Conservation (phyloP, 1,140 invertebrate genomes). For the Musca vetustissima region DNA sequence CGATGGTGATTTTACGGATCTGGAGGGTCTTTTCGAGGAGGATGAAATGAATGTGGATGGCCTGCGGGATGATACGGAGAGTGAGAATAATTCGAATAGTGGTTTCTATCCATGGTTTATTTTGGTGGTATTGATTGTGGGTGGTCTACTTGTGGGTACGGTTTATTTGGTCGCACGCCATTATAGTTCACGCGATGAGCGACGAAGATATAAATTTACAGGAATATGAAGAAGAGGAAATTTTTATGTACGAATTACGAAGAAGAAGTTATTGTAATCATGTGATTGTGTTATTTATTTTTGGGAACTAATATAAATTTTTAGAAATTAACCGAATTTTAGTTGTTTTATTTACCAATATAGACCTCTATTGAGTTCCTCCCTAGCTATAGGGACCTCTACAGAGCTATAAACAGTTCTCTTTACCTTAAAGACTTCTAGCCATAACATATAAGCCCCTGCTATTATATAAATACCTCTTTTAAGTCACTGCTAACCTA, state of each 20-base stretch:
- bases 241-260: neutral
- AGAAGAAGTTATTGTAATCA: neutral
- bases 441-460: too few species aligned
- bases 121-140: constrained; percentile 37
- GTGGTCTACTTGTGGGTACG: constrained; percentile 31
- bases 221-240: neutral
- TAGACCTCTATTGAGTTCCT: too few species aligned
- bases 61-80: neutral
- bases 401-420: too few species aligned
- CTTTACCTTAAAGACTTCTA: too few species aligned
- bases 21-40: neutral
- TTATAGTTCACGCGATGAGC: constrained; percentile 33
- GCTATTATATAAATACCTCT: too few species aligned
- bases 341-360: too few species aligned
- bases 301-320: too few species aligned
- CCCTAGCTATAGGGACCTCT: too few species aligned
- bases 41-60: neutral
- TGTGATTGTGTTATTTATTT: neutral
- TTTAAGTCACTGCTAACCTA: too few species aligned
- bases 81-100: constrained; percentile 18
- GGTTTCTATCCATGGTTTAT: constrained; percentile 49
- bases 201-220: constrained; percentile 22
- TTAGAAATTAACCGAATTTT: too few species aligned
- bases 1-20: neutral
- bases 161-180: constrained; percentile 37